Percentiles rank a stretch among this genome's conserved stretches.
These are phyloP conservation scores for Zaprionus africanus DNA, from an alignment of 1,140 invertebrate species.

Conservation along the genomic window DNA sequence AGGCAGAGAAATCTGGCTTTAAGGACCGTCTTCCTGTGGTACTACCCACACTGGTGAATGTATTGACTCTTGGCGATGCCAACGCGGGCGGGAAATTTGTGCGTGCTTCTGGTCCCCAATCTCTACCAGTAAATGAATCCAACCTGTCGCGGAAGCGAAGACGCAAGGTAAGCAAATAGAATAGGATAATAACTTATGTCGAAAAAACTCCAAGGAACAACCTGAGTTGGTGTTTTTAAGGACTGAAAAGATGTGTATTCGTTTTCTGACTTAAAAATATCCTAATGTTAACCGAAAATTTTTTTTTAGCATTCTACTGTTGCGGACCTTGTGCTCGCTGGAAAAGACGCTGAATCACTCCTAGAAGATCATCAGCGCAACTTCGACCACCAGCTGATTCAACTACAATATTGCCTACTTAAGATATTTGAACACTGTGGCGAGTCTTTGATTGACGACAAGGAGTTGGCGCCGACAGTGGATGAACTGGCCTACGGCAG, in stretches of 20 bases:
- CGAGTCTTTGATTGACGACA: conserved; percentile 82
- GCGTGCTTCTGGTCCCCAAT: conserved; percentile 52
- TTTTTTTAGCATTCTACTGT: conserved; percentile 11
- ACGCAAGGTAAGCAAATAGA: conserved; percentile 29
- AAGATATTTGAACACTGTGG: conserved; percentile 85
- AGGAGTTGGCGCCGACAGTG: conserved; percentile 83
- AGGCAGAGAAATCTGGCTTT: conserved; percentile 89
- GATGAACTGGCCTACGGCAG: conserved; percentile 90
- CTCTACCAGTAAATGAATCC: conserved; percentile 17
- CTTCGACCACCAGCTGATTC: conserved; percentile 86
- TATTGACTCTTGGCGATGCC: conserved; percentile 71
- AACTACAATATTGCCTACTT: conserved; percentile 86
- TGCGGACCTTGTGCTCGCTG: conserved; percentile 41
- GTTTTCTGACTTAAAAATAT: background rate
- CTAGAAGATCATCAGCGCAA: conserved; percentile 85
- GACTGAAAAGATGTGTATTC: background rate
- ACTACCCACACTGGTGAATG: conserved; percentile 86
- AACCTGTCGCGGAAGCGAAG: conserved; percentile 45
- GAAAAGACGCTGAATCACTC: conserved; percentile 35
- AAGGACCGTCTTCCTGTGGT: conserved; percentile 86
- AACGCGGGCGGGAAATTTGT: conserved; percentile 72
- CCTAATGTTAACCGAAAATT: background rate
- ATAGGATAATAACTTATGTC: background rate
- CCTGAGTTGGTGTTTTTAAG: background rate
- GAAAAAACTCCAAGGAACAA: too few relatives aligned